These are phyloP conservation scores for Eristalinus aeneus DNA, from an alignment of 2,888 invertebrate genomes.

Conservation along the genomic window DNA sequence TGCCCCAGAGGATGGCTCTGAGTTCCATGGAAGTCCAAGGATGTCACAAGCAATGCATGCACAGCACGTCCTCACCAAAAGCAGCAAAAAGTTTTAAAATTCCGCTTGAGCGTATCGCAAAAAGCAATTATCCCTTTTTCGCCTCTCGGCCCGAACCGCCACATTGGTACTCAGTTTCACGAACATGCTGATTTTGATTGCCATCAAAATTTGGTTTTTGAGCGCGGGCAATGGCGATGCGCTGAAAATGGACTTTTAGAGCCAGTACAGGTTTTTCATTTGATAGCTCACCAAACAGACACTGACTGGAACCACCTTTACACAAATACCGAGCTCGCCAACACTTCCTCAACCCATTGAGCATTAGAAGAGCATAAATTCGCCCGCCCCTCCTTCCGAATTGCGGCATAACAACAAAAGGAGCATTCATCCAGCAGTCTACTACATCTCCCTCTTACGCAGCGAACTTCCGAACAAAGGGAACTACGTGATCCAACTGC, in stretches of 20 bases:
- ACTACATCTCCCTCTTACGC: conserved; percentile 1
- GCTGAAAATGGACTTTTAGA: too few relatives aligned
- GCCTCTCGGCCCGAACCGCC: neutral
- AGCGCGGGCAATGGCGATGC: too few relatives aligned
- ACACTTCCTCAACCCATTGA: conserved; percentile 36
- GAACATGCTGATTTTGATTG: neutral
- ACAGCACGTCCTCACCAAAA: neutral
- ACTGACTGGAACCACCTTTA: neutral
- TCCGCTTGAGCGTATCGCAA: neutral
- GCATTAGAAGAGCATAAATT: conserved; percentile 24
- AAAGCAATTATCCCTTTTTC: neutral
- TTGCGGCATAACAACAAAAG: too few relatives aligned
- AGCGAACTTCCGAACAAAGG: conserved; percentile 20
- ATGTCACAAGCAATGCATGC: neutral
- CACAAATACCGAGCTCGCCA: neutral
- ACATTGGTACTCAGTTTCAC: neutral
- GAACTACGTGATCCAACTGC: conserved; percentile 43
- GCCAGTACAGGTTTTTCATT: too few relatives aligned
- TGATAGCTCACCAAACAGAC: too few relatives aligned
- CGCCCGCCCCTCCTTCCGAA: neutral
- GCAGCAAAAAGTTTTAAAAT: neutral
- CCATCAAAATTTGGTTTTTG: too few relatives aligned
- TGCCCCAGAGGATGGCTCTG: neutral
- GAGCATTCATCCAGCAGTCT: neutral
- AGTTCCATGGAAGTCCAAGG: neutral